Base-by-base conservation (phyloP, 1,140 invertebrate genomes). In the Drosophila persimilis region DNA sequence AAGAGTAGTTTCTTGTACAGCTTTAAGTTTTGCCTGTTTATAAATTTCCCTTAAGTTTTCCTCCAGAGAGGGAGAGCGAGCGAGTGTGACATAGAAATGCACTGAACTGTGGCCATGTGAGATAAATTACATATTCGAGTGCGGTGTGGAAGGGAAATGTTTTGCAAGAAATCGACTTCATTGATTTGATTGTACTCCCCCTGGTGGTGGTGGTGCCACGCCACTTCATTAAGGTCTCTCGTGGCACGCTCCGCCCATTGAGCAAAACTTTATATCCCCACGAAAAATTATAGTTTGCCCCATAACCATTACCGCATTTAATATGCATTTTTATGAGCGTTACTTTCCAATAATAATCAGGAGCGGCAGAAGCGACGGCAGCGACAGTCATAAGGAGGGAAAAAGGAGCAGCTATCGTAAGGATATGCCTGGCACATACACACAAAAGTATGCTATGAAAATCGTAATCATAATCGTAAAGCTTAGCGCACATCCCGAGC, bases 371-470 rank as follows among this genome's bases (percentile, higher is more conserved):
- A 5, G 35, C 35, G 11, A 11, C 9, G 3, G 15, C 46, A 48
- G 15, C 53, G 41, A 41, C n/a, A 48, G 46, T 58, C 59, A 77
- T 59, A 72, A 66, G 5, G 48, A 17, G 51, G 51, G 45, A 43
- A 61, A 39, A 4, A 11, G 35, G 11, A 39, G 35, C 35, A 20
- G 20, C 20, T 11, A 39, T 39, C 35, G 11, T 13, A 13, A 39
- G 35, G 35, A 39, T 39, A 39, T 39, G 35, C 35, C 13, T 39
- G 35, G 41, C 64, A 41, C 63, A 13, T 17, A 17, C 64, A 15
- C 50, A 67, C 26, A 58, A 70, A 80, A 80, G 81, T 86, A 72
- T 77, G 81, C 83, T 81, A 88, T 75, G 70, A 77, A 86, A 81
- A 75, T 54, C 41, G 59, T 66, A 69, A 70, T 80, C 58, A 50